Evolutionary conservation across 2,888 invertebrate species (phyloP).

Genomic region (Vanessa cardui): DNA sequence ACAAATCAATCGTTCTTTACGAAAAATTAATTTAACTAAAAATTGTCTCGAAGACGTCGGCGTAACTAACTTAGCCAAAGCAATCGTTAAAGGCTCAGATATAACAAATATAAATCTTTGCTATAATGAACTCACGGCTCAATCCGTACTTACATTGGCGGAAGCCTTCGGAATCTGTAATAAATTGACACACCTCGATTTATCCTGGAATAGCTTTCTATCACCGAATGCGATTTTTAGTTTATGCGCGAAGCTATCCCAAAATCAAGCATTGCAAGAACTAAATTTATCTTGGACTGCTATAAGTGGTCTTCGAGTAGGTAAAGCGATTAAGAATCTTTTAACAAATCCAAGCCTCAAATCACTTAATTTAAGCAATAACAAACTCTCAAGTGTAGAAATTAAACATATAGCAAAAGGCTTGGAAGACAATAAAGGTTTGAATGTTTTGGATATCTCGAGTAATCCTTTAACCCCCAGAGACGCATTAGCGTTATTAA

Average conservation of each 20-base stretch:
- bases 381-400: conserved; percentile 53
- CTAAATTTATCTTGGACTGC: conserved; percentile 65
- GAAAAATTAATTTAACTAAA: conserved; percentile 52
- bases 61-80: conserved; percentile 50
- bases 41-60: conserved; percentile 60
- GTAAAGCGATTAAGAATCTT: conserved; percentile 48
- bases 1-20: conserved; percentile 49
- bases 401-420: conserved; percentile 44
- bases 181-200: conserved; percentile 55
- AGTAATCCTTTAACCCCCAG: conserved; percentile 57
- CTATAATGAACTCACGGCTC: conserved; percentile 56
- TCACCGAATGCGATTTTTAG: conserved; percentile 45
- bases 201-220: conserved; percentile 65
- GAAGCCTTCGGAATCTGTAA: conserved; percentile 58
- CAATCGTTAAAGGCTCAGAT: conserved; percentile 50
- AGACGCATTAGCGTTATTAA: conserved; percentile 55
- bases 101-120: conserved; percentile 55
- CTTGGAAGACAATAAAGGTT: conserved; percentile 51
- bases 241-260: conserved; percentile 51
- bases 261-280: conserved; percentile 53
- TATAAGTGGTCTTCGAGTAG: conserved; percentile 51
- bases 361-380: conserved; percentile 58
- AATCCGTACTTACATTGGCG: conserved; percentile 48
- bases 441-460: conserved; percentile 58
- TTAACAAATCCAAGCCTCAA: conserved; percentile 51